These are phyloP conservation scores for Hyalella azteca DNA, from an alignment of 2,888 invertebrate genomes.

Conservation along the genomic window DNA sequence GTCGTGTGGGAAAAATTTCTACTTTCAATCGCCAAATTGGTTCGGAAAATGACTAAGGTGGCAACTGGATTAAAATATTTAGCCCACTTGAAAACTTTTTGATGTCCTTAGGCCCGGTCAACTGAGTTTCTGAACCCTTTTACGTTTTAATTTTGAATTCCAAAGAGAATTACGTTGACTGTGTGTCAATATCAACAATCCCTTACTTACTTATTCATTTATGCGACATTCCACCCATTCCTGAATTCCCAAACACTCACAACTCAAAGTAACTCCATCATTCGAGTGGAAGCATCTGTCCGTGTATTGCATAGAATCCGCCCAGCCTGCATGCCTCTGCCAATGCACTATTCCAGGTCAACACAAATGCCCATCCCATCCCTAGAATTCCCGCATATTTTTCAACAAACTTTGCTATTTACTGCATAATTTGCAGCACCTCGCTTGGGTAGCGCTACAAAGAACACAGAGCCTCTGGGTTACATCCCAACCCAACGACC, in stretches of 20 bases:
- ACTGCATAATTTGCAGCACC: constrained; percentile 4
- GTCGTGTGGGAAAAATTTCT: too few relatives aligned
- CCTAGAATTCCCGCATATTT: constrained; percentile 9
- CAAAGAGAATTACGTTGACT: background rate
- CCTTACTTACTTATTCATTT: background rate
- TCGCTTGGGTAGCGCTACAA: background rate
- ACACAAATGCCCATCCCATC: background rate
- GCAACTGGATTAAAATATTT: too few relatives aligned
- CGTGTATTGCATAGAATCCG: background rate
- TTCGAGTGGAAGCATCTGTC: background rate
- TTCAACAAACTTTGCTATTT: background rate
- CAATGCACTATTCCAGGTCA: constrained; percentile 33
- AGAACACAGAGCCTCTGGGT: too few relatives aligned
- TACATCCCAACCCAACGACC: too few relatives aligned
- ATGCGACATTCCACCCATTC: background rate
- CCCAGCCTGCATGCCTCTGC: background rate
- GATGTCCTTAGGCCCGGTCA: background rate
- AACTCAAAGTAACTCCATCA: background rate
- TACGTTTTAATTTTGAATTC: background rate
- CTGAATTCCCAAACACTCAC: background rate
- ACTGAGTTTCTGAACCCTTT: background rate
- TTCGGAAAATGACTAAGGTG: too few relatives aligned
- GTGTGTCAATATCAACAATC: background rate
- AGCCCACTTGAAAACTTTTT: background rate
- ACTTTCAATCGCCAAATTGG: too few relatives aligned